Evolutionary conservation across 2,797 vertebrate species (phyloP).

Genomic region (Hafferia zeledoni): DNA sequence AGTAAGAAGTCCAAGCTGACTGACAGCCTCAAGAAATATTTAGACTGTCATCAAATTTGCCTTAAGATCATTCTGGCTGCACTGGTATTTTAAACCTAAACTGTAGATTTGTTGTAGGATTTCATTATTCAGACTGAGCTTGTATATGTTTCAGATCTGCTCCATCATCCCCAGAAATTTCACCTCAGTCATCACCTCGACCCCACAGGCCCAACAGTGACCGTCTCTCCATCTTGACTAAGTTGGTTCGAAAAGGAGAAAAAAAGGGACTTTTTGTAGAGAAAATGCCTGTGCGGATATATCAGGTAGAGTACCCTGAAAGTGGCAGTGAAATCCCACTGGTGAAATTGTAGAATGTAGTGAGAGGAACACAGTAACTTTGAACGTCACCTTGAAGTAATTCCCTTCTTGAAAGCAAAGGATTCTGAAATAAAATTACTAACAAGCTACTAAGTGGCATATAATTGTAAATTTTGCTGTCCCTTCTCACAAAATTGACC

Average conservation of each 20-base stretch:
- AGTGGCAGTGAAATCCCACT: background rate
- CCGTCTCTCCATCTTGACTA: slow-evolving; percentile 94
- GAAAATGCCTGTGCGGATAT: slow-evolving; percentile 97
- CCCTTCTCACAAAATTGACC: background rate
- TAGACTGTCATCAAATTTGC: background rate
- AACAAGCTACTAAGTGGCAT: background rate
- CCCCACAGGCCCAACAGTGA: slow-evolving; percentile 96
- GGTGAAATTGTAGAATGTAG: rapidly evolving
- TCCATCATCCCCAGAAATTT: slow-evolving; percentile 97
- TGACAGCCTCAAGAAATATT: background rate
- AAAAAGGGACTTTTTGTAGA: slow-evolving; percentile 98
- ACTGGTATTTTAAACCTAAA: background rate
- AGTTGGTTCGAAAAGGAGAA: slow-evolving; percentile 94
- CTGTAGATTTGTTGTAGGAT: background rate
- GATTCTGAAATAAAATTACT: background rate
- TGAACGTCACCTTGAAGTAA: background rate
- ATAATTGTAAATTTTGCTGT: background rate
- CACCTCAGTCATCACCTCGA: slow-evolving; percentile 95
- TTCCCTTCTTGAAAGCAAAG: background rate
- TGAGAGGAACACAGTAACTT: background rate
- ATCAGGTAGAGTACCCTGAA: slow-evolving; percentile 83
- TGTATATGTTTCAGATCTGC: slow-evolving; percentile 83
- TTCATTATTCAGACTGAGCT: background rate
- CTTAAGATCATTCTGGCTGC: background rate
- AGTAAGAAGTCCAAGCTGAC: background rate